A percentile compares a stretch with the other conserved stretches of the same genome.
Conservation (phyloP, 2,797 vertebrate genomes). For the Semaprochilodus insignis region DNA sequence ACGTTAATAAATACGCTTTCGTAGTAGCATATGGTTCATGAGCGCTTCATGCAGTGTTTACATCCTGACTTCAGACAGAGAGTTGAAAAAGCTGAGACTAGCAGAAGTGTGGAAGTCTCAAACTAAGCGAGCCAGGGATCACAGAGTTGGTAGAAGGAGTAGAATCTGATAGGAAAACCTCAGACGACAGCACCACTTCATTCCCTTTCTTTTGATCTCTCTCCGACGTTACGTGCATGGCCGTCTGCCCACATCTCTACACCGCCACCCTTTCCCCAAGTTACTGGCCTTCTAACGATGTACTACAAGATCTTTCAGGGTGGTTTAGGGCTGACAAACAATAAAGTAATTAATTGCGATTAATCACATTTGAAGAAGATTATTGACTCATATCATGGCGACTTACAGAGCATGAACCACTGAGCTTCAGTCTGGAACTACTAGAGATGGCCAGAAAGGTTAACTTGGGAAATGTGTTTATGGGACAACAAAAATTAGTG, state of each 20-base stretch:
- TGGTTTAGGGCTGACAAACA: no score
- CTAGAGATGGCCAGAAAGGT: no score
- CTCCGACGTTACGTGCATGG: neutral
- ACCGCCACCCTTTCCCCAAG: neutral
- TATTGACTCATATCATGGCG: no score
- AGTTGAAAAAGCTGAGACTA: constrained; percentile 19
- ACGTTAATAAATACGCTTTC: constrained; percentile 1
- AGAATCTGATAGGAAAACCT: constrained; percentile 74
- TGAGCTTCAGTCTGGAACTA: no score
- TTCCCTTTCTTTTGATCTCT: constrained; percentile 15
- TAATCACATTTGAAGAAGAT: no score
- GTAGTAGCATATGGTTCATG: neutral
- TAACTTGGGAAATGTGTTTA: no score
- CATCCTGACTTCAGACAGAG: constrained; percentile 44
- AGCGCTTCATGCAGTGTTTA: constrained; percentile 9
- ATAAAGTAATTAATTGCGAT: no score
- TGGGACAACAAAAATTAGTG: no score
- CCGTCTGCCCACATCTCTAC: no score
- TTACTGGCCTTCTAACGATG: neutral
- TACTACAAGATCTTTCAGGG: no score
- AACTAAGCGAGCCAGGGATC: constrained; percentile 39
- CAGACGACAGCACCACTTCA: constrained; percentile 43
- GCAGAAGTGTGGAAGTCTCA: constrained; percentile 33
- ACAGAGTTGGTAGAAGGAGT: constrained; percentile 33
- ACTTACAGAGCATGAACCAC: no score